Conservation (phyloP, 2,888 invertebrate genomes). For the Dorcus hopei region DNA sequence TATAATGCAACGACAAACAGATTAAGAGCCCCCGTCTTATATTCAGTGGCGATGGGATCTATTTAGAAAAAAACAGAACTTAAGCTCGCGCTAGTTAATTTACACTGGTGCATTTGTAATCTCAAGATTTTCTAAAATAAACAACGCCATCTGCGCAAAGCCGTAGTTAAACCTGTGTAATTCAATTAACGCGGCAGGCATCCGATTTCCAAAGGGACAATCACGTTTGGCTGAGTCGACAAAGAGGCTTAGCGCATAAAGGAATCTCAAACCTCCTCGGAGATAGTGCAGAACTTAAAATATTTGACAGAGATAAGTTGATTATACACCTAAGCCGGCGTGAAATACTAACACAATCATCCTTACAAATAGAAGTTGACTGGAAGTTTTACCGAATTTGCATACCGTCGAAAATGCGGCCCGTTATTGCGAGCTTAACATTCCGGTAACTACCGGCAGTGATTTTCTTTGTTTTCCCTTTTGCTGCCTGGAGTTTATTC, state of each 20-base stretch:
- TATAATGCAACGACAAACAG: too few species aligned
- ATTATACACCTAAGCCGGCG: constrained; percentile 18
- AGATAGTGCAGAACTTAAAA: constrained; percentile 8
- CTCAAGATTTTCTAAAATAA: too few species aligned
- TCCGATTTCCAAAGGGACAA: not conserved
- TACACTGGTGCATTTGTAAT: too few species aligned
- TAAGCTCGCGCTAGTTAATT: too few species aligned
- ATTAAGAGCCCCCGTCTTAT: too few species aligned
- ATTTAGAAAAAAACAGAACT: too few species aligned
- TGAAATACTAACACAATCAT: constrained; percentile 26
- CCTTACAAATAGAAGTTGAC: constrained; percentile 23
- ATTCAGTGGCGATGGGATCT: too few species aligned
- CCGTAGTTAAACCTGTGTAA: too few species aligned
- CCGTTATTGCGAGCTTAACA: constrained; percentile 11
- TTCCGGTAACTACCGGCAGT: constrained; percentile 1
- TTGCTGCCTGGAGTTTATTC: constrained; percentile 9
- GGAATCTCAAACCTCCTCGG: not conserved
- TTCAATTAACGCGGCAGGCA: too few species aligned
- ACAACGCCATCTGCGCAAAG: too few species aligned
- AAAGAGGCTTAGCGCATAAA: not conserved
- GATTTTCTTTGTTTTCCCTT: constrained; percentile 9
- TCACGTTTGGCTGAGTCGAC: not conserved
- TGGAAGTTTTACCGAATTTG: constrained; percentile 20
- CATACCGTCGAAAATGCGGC: constrained; percentile 20
- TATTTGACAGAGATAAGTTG: constrained; percentile 23